Percentiles rank a stretch among this genome's conserved stretches.
phyloP scores from a whole-genome alignment of 2,888 invertebrate genomes.

The Megaustenia siamemsis region DNA sequence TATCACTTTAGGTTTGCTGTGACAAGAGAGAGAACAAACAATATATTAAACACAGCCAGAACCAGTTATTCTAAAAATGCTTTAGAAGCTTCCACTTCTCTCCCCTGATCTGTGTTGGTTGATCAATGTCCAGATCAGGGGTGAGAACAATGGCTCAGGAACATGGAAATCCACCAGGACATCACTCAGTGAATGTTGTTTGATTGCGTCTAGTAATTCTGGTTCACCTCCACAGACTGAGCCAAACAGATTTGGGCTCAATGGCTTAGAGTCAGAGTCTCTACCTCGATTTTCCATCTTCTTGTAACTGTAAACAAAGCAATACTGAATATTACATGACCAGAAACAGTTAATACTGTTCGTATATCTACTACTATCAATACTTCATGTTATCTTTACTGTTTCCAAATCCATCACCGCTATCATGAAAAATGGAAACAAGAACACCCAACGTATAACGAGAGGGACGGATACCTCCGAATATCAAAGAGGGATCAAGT shows the following conservation, averaged over 20 bases:
- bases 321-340: neutral
- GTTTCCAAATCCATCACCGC: neutral
- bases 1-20: too few species aligned
- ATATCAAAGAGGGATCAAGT: too few species aligned
- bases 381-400: neutral
- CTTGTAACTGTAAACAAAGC: conserved; percentile 21
- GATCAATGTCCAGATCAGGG: conserved; percentile 5
- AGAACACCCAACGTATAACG: too few species aligned
- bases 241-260: conserved; percentile 26
- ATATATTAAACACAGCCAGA: too few species aligned
- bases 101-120: neutral
- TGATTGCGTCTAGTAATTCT: neutral
- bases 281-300: neutral
- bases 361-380: too few species aligned
- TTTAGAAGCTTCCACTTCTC: neutral
- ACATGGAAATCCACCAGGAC: neutral
- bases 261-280: neutral
- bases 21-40: too few species aligned
- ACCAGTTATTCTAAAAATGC: too few species aligned
- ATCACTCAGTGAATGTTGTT: neutral
- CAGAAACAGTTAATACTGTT: neutral
- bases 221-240: conserved; percentile 20
- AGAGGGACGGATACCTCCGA: too few species aligned
- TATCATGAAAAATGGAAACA: too few species aligned
- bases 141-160: neutral